Evolutionary conservation across 2,888 invertebrate genomes (phyloP).

Genomic region (Heliconius cydno): DNA sequence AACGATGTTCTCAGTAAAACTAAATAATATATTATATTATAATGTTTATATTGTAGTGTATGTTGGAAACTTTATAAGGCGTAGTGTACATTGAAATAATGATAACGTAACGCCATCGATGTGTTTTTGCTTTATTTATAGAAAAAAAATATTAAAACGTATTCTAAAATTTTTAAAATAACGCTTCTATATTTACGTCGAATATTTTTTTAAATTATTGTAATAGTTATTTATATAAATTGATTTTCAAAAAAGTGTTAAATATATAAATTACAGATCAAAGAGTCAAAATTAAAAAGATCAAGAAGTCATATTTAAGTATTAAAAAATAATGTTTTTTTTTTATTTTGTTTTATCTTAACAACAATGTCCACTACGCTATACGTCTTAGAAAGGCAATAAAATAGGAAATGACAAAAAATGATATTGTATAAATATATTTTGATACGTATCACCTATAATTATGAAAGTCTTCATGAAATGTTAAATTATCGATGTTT

Average conservation of each 20-base stretch:
- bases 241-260: not conserved
- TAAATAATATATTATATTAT: conserved; percentile 16
- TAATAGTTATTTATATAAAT: too few species aligned
- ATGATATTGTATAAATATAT: conserved; percentile 40
- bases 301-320: not conserved
- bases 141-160: too few species aligned
- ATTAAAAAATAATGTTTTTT: not conserved
- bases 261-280: not conserved
- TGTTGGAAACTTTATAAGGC: conserved; percentile 26
- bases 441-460: conserved; percentile 40
- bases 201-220: too few species aligned
- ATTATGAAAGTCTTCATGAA: conserved; percentile 13
- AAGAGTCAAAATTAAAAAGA: not conserved
- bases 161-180: too few species aligned
- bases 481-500: conserved; percentile 16
- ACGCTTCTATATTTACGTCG: too few species aligned
- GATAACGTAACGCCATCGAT: not conserved
- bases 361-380: conserved; percentile 54
- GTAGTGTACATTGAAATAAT: conserved; percentile 31
- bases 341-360: not conserved
- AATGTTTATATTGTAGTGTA: conserved; percentile 25
- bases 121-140: not conserved
- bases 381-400: conserved; percentile 28
- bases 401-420: conserved; percentile 21
- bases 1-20: conserved; percentile 24